Percentiles rank a stretch among this genome's conserved stretches.
phyloP scores from a whole-genome alignment of 1,140 invertebrate genomes.

The Zaprionus inermis region DNA sequence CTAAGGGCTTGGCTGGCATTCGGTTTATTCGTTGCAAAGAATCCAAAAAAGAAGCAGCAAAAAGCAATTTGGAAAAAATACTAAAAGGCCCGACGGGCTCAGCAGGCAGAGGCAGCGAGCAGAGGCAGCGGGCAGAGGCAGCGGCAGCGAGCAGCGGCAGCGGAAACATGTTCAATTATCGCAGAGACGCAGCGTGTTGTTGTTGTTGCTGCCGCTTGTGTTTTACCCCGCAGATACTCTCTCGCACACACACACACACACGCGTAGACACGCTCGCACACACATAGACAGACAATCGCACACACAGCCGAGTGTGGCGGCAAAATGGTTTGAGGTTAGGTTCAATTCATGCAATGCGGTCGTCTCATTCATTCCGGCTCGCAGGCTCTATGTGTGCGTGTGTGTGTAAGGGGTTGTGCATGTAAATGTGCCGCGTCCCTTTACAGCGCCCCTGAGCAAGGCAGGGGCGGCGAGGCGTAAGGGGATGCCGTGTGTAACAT shows the following conservation, averaged over 20 bases:
- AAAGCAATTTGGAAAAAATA: conserved; percentile 70
- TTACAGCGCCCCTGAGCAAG: conserved; percentile 8
- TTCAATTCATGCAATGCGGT: conserved; percentile 55
- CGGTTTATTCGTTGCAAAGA: conserved; percentile 37
- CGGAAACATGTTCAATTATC: conserved; percentile 80
- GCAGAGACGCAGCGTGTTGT: conserved; percentile 28
- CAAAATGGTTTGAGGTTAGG: conserved; percentile 48
- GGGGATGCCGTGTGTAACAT: conserved; percentile 57
- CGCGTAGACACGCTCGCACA: conserved; percentile 1
- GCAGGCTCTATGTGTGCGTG: not conserved
- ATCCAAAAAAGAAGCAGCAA: conserved; percentile 43
- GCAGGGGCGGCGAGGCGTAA: not conserved
- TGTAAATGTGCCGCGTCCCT: conserved; percentile 35
- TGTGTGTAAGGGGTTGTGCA: not conserved
- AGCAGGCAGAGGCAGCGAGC: conserved; percentile 29
- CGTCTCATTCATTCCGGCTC: conserved; percentile 15
- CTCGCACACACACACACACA: conserved; percentile 10
- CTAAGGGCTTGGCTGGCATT: conserved; percentile 52
- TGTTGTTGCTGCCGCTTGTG: conserved; percentile 39
- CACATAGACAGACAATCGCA: not conserved
- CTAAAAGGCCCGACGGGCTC: conserved; percentile 53
- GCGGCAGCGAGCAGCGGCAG: conserved; percentile 42
- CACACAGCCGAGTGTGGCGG: conserved; percentile 7
- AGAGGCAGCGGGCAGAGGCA: too few relatives aligned
- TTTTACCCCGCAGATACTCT: conserved; percentile 52